phyloP scores from a whole-genome alignment of 1,140 invertebrate species.

The Drosophila lacertosa region DNA sequence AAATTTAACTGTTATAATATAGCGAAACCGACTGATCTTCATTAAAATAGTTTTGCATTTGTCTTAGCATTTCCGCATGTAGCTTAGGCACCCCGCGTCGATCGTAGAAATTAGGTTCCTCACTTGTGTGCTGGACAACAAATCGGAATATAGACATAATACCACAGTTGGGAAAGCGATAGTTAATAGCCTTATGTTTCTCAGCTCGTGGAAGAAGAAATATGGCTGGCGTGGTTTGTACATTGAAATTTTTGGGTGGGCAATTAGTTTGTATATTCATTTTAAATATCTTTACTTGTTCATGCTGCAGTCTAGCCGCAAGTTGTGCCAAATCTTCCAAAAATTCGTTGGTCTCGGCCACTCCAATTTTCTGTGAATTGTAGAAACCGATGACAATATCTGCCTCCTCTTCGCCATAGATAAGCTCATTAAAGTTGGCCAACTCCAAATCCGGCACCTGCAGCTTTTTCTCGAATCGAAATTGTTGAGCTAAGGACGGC shows the following conservation, averaged over 20 bases:
- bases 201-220: constrained; percentile 18
- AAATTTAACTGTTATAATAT: too few relatives aligned
- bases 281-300: constrained; percentile 35
- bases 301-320: constrained; percentile 24
- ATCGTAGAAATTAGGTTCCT: constrained; percentile 32
- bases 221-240: constrained; percentile 17
- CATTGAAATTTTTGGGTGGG: constrained; percentile 38
- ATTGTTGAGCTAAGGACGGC: neutral
- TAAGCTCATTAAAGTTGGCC: constrained; percentile 29
- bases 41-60: constrained; percentile 25
- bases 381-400: constrained; percentile 43
- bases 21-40: neutral
- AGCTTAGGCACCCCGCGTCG: constrained; percentile 1
- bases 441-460: constrained; percentile 22
- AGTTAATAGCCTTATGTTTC: constrained; percentile 19
- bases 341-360: neutral
- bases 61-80: constrained; percentile 23
- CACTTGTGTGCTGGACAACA: constrained; percentile 24
- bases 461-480: neutral
- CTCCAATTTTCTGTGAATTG: constrained; percentile 7
- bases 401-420: constrained; percentile 23
- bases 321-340: constrained; percentile 8
- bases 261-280: constrained; percentile 18
- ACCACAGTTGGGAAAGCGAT: neutral
- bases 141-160: constrained; percentile 4